These are phyloP conservation scores for Cochlearius cochlearius DNA, from an alignment of 2,113 vertebrate species.

Conservation along the genomic window DNA sequence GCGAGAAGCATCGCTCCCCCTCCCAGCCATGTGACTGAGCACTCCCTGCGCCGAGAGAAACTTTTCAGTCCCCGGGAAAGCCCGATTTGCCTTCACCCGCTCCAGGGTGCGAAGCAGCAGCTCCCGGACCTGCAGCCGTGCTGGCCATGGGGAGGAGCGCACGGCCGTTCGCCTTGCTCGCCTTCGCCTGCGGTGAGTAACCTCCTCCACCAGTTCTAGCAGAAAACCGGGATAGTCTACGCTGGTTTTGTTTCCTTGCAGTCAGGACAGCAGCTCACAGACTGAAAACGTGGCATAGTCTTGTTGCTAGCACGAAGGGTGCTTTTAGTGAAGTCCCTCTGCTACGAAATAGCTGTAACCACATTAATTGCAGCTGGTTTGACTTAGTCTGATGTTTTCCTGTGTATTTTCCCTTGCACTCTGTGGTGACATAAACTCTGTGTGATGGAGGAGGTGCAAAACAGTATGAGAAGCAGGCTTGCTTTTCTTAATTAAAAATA, in stretches of 20 bases:
- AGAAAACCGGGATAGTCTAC: not conserved
- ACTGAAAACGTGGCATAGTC: not conserved
- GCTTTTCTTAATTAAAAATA: not conserved
- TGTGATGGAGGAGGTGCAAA: not conserved
- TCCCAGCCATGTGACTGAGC: constrained; percentile 32
- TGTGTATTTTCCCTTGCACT: not conserved
- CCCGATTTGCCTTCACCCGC: not conserved
- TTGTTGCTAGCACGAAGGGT: not conserved
- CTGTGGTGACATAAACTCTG: not conserved
- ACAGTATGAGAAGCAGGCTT: not conserved
- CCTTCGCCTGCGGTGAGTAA: constrained; percentile 40
- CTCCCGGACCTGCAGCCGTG: not conserved
- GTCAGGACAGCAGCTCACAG: not conserved
- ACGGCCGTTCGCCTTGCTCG: not conserved
- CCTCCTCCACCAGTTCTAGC: not conserved
- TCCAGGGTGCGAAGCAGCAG: not conserved
- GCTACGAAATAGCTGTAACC: not conserved
- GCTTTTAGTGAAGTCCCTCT: not conserved
- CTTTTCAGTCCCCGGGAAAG: not conserved
- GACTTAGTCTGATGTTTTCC: not conserved
- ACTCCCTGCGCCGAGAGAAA: not conserved
- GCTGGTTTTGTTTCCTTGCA: not conserved
- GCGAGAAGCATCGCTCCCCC: not conserved
- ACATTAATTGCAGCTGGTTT: not conserved
- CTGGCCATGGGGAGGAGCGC: not conserved